Evolutionary conservation across 2,113 vertebrate species (phyloP).

Genomic region (Gavialis gangeticus): DNA sequence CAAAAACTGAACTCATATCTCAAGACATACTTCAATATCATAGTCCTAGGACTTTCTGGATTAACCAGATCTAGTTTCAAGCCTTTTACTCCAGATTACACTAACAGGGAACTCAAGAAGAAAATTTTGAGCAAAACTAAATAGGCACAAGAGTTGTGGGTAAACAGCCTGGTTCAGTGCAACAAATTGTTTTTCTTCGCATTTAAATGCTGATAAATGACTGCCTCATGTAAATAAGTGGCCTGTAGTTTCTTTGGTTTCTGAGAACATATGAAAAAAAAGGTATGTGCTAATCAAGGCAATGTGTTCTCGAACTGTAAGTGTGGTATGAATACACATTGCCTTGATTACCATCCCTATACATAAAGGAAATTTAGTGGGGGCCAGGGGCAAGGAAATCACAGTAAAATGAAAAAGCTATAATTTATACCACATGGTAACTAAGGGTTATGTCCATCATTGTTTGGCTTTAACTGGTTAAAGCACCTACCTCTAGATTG

Average conservation of each 20-base stretch:
- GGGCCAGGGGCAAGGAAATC: neutral
- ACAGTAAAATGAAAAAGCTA: neutral
- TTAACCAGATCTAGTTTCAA: constrained; percentile 1
- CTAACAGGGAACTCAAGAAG: neutral
- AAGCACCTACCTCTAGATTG: constrained; percentile 29
- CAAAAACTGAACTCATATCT: neutral
- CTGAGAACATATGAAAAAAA: neutral
- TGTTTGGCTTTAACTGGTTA: constrained; percentile 45
- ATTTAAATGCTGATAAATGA: neutral
- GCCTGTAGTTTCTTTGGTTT: neutral
- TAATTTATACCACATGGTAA: neutral
- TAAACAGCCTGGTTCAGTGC: neutral
- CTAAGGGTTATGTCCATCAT: neutral
- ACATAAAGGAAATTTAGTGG: neutral
- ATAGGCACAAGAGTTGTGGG: neutral
- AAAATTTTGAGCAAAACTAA: neutral
- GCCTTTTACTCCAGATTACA: neutral
- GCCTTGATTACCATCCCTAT: neutral
- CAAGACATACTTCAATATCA: neutral
- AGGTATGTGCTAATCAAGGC: neutral
- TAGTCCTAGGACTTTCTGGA: constrained; percentile 10
- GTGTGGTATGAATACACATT: too few relatives aligned
- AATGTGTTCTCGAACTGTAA: neutral
- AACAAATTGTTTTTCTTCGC: neutral
- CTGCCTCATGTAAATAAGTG: neutral